Conservation (phyloP, 1,140 invertebrate genomes). For the Eupeodes corollae region DNA sequence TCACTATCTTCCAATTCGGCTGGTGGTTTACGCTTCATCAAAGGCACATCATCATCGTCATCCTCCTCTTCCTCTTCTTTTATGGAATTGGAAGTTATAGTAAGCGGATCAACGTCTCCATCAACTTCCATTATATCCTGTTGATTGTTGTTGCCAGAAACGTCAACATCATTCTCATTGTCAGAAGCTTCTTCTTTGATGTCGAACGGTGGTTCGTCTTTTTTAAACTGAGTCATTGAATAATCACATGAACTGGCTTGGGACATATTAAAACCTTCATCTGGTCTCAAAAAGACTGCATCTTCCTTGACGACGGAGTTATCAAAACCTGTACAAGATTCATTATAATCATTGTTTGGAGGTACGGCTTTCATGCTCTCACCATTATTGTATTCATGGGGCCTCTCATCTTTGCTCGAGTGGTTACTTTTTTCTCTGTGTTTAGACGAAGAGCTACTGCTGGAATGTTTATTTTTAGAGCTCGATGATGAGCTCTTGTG, state of each 20-base stretch:
- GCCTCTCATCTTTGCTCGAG: slow-evolving; percentile 37
- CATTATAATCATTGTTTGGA: slow-evolving; percentile 5
- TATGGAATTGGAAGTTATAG: slow-evolving; percentile 33
- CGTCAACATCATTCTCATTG: slow-evolving; percentile 13
- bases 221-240: slow-evolving; percentile 50
- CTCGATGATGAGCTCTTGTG: slow-evolving; percentile 27
- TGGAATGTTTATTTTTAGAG: slow-evolving; percentile 38
- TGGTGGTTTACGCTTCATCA: slow-evolving; percentile 40
- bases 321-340: slow-evolving; percentile 35
- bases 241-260: slow-evolving; percentile 54
- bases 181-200: slow-evolving; percentile 23
- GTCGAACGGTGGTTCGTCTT: slow-evolving; percentile 38
- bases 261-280: slow-evolving; percentile 37
- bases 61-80: slow-evolving; percentile 12
- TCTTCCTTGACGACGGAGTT: slow-evolving; percentile 30
- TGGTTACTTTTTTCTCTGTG: slow-evolving; percentile 27
- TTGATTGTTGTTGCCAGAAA: background rate
- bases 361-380: slow-evolving; percentile 36
- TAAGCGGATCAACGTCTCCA: slow-evolving; percentile 32
- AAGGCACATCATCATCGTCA: slow-evolving; percentile 53
- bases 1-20: slow-evolving; percentile 34
- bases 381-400: slow-evolving; percentile 39
- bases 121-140: slow-evolving; percentile 10
- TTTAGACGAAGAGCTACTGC: slow-evolving; percentile 19
- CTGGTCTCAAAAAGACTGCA: slow-evolving; percentile 22